These are phyloP conservation scores for Idaea aversata DNA, from an alignment of 2,888 invertebrate species.

Conservation along the genomic window DNA sequence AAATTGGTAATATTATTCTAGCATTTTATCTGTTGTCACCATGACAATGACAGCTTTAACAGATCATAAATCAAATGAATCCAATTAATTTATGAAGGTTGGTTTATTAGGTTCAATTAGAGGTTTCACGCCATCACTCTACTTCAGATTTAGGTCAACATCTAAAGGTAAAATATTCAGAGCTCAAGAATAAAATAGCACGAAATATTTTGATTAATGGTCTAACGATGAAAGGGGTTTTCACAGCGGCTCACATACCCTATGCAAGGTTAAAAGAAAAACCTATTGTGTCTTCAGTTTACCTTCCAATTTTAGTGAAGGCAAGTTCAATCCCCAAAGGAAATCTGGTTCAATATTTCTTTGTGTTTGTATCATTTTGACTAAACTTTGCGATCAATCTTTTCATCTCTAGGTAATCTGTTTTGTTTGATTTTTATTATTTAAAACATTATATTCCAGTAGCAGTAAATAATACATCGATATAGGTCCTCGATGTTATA, in stretches of 20 bases:
- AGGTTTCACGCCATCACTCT: background rate
- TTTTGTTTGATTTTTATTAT: constrained; percentile 4
- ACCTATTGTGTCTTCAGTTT: constrained; percentile 59
- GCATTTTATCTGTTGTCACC: background rate
- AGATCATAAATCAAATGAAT: constrained; percentile 5
- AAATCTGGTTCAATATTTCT: constrained; percentile 64
- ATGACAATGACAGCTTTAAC: background rate
- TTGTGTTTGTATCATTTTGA: constrained; percentile 52
- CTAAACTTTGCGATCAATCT: constrained; percentile 32
- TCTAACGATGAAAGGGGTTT: constrained; percentile 38
- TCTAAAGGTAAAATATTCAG: constrained; percentile 20
- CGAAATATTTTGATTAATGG: constrained; percentile 50
- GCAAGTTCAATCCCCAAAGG: constrained; percentile 61
- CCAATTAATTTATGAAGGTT: constrained; percentile 18
- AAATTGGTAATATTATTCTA: background rate
- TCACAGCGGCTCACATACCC: constrained; percentile 20
- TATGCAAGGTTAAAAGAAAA: constrained; percentile 46
- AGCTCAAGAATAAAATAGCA: constrained; percentile 39
- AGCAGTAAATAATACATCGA: background rate
- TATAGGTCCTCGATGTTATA: too few relatives aligned
- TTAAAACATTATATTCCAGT: background rate
- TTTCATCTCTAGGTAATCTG: constrained; percentile 18
- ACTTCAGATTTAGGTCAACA: constrained; percentile 25
- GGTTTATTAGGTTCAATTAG: background rate
- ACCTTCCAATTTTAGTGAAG: constrained; percentile 63